phyloP scores from a whole-genome alignment of 2,113 vertebrate genomes.

The Merops nubicus region DNA sequence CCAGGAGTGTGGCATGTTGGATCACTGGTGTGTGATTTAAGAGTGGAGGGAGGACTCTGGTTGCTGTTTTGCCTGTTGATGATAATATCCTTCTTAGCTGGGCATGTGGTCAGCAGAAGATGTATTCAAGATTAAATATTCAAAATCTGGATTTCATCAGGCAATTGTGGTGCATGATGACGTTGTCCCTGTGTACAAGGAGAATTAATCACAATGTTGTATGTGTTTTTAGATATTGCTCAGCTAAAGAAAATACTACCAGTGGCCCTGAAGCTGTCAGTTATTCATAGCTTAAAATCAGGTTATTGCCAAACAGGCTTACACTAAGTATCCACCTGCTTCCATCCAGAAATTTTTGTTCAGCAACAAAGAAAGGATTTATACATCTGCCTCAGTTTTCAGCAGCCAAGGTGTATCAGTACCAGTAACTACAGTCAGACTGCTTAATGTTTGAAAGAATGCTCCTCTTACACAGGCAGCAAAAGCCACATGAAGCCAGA shows the following conservation, averaged over 20 bases:
- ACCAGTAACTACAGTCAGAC: background rate
- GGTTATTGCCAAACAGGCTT: background rate
- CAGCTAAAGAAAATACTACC: background rate
- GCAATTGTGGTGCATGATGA: background rate
- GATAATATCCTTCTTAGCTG: too few species aligned
- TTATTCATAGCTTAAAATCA: background rate
- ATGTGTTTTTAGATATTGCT: background rate
- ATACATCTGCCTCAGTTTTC: background rate
- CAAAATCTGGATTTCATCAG: background rate
- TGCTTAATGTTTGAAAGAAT: background rate
- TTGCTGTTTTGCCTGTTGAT: too few species aligned
- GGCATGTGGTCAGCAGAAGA: too few species aligned
- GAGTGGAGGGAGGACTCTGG: too few species aligned
- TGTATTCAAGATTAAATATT: background rate
- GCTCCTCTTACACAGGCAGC: background rate
- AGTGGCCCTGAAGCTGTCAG: background rate
- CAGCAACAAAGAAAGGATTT: background rate
- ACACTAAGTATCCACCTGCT: background rate
- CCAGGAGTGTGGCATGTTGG: too few species aligned
- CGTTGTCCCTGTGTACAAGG: background rate
- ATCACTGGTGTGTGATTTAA: too few species aligned
- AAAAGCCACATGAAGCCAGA: background rate
- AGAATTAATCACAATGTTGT: background rate
- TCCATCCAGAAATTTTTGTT: background rate
- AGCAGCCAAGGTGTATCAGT: background rate